Evolutionary conservation across 30 jellyfish, hydroid and myxozoan genomes (phyloP), one percentile per base, ranked within the genome.

Genomic region (Aurelia aurita complex sp. Pacific): DNA sequence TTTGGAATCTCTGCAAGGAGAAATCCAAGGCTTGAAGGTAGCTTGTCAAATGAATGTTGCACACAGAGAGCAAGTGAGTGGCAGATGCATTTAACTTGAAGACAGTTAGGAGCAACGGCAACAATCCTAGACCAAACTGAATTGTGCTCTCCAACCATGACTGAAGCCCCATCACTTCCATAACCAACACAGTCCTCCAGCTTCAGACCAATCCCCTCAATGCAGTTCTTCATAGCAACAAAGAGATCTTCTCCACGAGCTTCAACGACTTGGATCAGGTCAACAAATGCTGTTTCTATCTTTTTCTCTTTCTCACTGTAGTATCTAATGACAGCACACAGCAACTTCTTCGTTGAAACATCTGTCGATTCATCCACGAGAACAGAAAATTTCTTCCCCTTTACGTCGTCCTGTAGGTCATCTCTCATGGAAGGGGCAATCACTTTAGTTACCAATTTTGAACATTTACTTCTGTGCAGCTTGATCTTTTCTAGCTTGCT

Each of bases 91-190:
- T 82, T 89, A 10, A 61, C 67, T 64, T 15, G 86, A 40, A 74
- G 63, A 23, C 97, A 89, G 80, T 74, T 52, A 18, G 97, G 97
- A 50, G 95, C 81, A 46, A 52, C 81, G 19, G 76, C 73, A 35
- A 14, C 52, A 36, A 89, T 89, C 65, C 87, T 59, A 11, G 95
- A 59, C 97, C 96, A 89, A 73, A 89, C 95, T 12, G 97, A 83
- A 67, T 89, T 82, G 73, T 81, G 88, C 42, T 81, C 88, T 57
- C 94, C 97, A 29, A 83, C 64, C 97, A 82, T 89, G 57, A 52
- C 88, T 10, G 89, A 77, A 11, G 95, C 95, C 6, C 90, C 90
- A 89, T 83, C 90, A 70, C 85, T 18, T 40, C 83, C 89, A 76
- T 7, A 34, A 2, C 85, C 95, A 57, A 51, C 23, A 81, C 95